Percentiles rank a stretch among this genome's conserved stretches.
These are phyloP conservation scores for Heliocidaris tuberculata DNA, from an alignment of 35 echinoderm and acorn worm genomes.

Conservation along the genomic window DNA sequence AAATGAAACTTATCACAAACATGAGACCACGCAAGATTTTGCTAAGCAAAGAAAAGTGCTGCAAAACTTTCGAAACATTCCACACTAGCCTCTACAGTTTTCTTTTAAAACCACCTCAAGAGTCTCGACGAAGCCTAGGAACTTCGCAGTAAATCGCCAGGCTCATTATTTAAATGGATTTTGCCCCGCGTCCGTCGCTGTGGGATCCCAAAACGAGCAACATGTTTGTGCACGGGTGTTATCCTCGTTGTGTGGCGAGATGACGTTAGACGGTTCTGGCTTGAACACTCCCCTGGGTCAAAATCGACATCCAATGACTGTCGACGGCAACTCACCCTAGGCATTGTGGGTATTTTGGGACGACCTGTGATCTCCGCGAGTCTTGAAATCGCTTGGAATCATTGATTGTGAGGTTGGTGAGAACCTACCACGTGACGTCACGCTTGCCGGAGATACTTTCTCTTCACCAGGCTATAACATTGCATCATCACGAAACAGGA, in stretches of 20 bases:
- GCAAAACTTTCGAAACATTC: too few species aligned
- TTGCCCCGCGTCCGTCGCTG: neutral
- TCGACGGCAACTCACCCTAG: neutral
- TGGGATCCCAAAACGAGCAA: neutral
- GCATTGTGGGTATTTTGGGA: neutral
- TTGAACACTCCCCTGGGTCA: neutral
- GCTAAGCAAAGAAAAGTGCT: too few species aligned
- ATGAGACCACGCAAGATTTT: too few species aligned
- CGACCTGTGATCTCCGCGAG: neutral
- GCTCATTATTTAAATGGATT: neutral
- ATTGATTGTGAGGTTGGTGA: conserved; percentile 10
- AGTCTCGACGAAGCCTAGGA: too few species aligned
- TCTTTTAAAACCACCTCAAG: too few species aligned
- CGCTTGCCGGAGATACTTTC: neutral
- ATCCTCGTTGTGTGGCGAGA: neutral
- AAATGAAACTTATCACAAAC: too few species aligned
- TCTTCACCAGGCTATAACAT: neutral
- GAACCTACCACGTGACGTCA: neutral
- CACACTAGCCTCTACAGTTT: too few species aligned
- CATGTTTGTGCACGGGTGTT: conserved; percentile 8
- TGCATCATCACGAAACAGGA: neutral
- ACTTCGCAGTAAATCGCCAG: neutral
- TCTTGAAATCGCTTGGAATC: neutral
- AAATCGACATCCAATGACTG: neutral
- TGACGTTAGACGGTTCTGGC: neutral